Percentiles rank a stretch among this genome's conserved stretches.
Conservation (phyloP, 1,140 invertebrate genomes). For the Heliconius congener region DNA sequence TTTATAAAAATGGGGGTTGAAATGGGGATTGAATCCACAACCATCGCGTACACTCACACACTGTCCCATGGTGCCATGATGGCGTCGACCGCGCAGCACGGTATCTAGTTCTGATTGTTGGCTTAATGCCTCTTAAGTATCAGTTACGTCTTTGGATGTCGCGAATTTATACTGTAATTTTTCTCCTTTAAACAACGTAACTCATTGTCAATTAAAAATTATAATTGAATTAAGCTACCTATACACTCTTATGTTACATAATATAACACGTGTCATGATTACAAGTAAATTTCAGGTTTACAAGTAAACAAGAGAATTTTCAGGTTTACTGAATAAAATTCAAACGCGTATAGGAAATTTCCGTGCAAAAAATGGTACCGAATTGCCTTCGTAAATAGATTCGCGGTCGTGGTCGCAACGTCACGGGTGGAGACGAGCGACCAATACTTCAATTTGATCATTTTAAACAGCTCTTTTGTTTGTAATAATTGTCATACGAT, state of each 20-base stretch:
- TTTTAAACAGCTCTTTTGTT: conserved; percentile 1
- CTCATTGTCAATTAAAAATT: neutral
- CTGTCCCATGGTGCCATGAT: neutral
- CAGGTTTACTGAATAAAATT: conserved; percentile 18
- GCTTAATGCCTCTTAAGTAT: neutral
- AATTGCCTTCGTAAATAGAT: conserved; percentile 20
- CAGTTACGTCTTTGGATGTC: neutral
- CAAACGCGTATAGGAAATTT: conserved; percentile 16
- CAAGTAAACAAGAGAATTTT: neutral
- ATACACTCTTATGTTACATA: neutral
- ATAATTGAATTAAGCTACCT: neutral
- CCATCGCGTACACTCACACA: no score
- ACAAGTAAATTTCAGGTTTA: neutral
- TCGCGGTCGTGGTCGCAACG: conserved; percentile 13
- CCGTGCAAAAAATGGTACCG: conserved; percentile 18
- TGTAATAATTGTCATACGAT: neutral
- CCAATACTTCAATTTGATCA: neutral
- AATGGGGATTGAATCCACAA: no score
- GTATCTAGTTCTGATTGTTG: neutral
- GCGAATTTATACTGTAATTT: neutral
- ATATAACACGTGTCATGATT: neutral
- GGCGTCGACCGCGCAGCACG: neutral
- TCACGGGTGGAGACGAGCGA: conserved; percentile 2
- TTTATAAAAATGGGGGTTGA: no score
- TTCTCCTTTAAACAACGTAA: neutral